Evolutionary conservation across 2,888 invertebrate species (phyloP).

Genomic region (Drosophila helvetica): DNA sequence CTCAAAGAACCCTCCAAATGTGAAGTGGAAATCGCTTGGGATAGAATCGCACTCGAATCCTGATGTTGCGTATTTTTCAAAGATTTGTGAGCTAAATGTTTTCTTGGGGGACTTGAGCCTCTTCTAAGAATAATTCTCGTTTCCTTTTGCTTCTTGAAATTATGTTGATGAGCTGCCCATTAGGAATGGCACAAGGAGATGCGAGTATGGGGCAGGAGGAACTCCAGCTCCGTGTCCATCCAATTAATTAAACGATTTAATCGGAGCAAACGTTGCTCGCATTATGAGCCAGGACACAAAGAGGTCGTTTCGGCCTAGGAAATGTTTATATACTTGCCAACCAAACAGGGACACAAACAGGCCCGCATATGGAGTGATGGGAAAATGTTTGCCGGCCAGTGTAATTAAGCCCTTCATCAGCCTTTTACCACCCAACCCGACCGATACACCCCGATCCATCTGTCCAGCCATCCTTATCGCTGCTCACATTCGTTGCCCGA

Average conservation of each 20-base stretch:
- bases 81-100: slow-evolving; percentile 7
- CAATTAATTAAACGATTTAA: slow-evolving; percentile 49
- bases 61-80: slow-evolving; percentile 4
- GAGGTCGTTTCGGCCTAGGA: slow-evolving; percentile 1
- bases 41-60: slow-evolving; percentile 34
- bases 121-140: slow-evolving; percentile 17
- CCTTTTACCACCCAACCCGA: slow-evolving; percentile 13
- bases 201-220: slow-evolving; percentile 10
- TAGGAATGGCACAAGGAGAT: slow-evolving; percentile 5
- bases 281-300: slow-evolving; percentile 27
- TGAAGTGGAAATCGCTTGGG: slow-evolving; percentile 24
- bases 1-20: slow-evolving; percentile 20
- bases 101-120: slow-evolving; percentile 7
- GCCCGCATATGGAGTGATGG: neutral
- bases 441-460: slow-evolving; percentile 1
- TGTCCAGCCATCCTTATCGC: slow-evolving; percentile 27
- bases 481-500: slow-evolving; percentile 12
- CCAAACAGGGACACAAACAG: neutral
- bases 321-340: neutral
- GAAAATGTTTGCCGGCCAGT: slow-evolving; percentile 6
- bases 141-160: slow-evolving; percentile 20
- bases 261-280: slow-evolving; percentile 40
- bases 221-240: slow-evolving; percentile 34
- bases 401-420: slow-evolving; percentile 35
- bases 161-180: slow-evolving; percentile 23